phyloP scores from a whole-genome alignment of 2,113 vertebrate genomes.

The Edolisoma coerulescens region DNA sequence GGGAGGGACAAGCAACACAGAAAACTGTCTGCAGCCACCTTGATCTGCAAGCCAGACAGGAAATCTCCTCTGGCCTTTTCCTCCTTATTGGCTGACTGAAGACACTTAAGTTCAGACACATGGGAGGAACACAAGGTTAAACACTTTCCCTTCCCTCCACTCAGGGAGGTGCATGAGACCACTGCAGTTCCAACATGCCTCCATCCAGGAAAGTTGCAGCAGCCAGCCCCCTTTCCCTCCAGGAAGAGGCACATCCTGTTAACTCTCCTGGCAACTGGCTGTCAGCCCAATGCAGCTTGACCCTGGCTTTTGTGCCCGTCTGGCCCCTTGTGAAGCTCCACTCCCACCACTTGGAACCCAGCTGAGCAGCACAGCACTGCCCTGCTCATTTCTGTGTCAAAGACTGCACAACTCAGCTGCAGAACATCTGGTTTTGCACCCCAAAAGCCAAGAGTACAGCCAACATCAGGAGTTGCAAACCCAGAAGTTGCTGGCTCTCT shows the following conservation, averaged over 20 bases:
- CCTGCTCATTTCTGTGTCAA: not conserved
- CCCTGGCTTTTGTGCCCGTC: fast-evolving
- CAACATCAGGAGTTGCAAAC: not conserved
- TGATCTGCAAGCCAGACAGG: not conserved
- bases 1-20: not conserved
- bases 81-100: not conserved
- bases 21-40: not conserved
- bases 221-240: not conserved
- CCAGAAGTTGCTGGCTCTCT: not conserved
- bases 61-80: not conserved
- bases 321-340: not conserved
- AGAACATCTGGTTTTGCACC: not conserved
- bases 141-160: not conserved
- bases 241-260: not conserved
- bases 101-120: not conserved
- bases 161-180: not conserved
- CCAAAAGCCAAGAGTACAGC: not conserved
- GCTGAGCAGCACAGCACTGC: not conserved
- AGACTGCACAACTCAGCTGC: not conserved
- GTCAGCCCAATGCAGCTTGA: fast-evolving
- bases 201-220: not conserved
- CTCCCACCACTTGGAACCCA: not conserved
- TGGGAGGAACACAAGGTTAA: not conserved
- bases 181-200: not conserved
- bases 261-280: not conserved